Conservation (phyloP, 2,113 vertebrate species). For the Anguilla rostrata region DNA sequence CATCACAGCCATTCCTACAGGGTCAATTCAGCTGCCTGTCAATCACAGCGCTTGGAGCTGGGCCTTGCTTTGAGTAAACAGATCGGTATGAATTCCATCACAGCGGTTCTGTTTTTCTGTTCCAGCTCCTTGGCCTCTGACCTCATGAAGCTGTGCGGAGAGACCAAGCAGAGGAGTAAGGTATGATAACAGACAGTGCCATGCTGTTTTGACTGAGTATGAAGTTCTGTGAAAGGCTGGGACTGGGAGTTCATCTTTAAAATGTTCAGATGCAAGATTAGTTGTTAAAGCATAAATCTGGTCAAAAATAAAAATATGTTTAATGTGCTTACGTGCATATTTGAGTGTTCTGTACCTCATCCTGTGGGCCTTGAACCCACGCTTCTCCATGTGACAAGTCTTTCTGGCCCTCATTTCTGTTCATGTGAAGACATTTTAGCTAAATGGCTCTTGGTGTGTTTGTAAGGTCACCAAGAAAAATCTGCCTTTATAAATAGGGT, state of each 20-base stretch:
- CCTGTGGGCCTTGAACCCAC: no score
- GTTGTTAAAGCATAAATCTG: not conserved
- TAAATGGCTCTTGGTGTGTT: no score
- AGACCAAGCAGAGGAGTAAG: conserved; percentile 89
- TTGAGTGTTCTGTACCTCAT: no score
- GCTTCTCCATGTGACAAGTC: no score
- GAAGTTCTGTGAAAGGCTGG: not conserved
- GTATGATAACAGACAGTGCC: conserved; percentile 55
- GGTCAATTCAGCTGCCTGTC: not conserved
- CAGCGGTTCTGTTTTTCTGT: conserved; percentile 16
- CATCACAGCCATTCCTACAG: not conserved
- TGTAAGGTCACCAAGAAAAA: no score
- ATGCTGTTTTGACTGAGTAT: not conserved
- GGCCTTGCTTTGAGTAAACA: not conserved
- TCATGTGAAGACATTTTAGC: no score
- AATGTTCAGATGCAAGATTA: not conserved
- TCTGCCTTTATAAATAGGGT: no score
- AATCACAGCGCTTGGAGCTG: not conserved
- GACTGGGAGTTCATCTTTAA: not conserved
- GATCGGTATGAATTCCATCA: not conserved
- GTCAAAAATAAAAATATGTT: not conserved
- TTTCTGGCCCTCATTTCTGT: no score
- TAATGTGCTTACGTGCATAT: no score
- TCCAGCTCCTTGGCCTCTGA: conserved; percentile 86
- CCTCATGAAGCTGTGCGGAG: conserved; percentile 91